A percentile compares a stretch with the other conserved stretches of the same genome.
These are phyloP conservation scores for Chloroceryle amazona DNA, from an alignment of 2,797 vertebrate species.

Conservation along the genomic window DNA sequence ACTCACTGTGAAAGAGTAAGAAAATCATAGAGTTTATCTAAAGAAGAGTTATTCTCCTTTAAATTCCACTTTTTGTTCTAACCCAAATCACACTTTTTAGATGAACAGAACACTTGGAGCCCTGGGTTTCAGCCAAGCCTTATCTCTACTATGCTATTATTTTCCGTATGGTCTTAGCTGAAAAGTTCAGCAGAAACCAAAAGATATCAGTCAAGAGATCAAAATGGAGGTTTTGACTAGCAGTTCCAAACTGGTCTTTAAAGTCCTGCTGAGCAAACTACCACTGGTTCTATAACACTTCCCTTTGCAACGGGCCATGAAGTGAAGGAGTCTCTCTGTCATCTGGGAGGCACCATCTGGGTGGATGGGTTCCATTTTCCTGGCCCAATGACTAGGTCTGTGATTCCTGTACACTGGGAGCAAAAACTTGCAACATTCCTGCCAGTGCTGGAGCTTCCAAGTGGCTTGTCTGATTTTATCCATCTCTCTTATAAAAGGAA, in stretches of 20 bases:
- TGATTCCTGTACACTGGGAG: not conserved
- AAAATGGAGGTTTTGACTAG: not conserved
- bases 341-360: not conserved
- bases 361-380: not conserved
- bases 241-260: not conserved
- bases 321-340: not conserved
- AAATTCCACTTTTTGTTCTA: not conserved
- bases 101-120: not conserved
- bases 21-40: not conserved
- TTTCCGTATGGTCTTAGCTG: not conserved
- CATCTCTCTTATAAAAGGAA: not conserved
- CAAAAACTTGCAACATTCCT: not conserved
- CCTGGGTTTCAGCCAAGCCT: not conserved
- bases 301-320: not conserved
- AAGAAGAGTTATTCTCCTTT: not conserved
- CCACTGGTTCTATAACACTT: not conserved
- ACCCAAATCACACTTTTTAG: not conserved
- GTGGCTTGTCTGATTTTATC: not conserved
- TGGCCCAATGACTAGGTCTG: accelerated
- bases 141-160: not conserved
- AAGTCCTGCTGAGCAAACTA: not conserved
- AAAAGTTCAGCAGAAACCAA: not conserved
- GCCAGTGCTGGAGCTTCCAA: not conserved
- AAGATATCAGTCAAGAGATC: not conserved
- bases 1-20: not conserved